Conservation (phyloP, 2,113 vertebrate species). For the Apodemus sylvaticus region DNA sequence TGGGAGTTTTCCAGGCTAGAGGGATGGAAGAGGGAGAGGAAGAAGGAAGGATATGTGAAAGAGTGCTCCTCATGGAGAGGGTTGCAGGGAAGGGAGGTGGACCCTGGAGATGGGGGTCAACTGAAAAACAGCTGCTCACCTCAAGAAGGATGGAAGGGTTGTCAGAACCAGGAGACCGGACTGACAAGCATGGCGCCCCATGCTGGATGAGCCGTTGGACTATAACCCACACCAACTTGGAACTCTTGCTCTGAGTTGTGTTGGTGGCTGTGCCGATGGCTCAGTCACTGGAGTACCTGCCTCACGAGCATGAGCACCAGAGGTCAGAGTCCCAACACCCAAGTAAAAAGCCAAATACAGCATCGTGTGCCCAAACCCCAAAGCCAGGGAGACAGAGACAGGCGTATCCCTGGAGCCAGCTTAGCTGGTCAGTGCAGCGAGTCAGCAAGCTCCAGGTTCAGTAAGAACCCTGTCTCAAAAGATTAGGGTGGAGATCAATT, state of each 20-base stretch:
- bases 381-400: not conserved
- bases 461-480: not conserved
- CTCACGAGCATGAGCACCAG: not conserved
- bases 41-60: not conserved
- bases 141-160: too few relatives aligned
- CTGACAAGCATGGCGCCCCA: not conserved
- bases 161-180: accelerated
- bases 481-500: too few relatives aligned
- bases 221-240: not conserved
- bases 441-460: not conserved
- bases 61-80: not conserved
- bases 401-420: not conserved
- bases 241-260: not conserved
- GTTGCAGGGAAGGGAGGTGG: not conserved
- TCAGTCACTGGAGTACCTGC: not conserved
- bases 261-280: too few relatives aligned
- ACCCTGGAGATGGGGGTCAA: not conserved
- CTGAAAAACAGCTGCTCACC: not conserved
- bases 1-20: not conserved
- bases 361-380: not conserved
- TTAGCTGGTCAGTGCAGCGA: not conserved
- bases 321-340: not conserved
- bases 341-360: not conserved
- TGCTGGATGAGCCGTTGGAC: not conserved
- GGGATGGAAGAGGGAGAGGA: not conserved